Base-by-base conservation (phyloP, 2,113 vertebrate genomes). In the Aegypius monachus region DNA sequence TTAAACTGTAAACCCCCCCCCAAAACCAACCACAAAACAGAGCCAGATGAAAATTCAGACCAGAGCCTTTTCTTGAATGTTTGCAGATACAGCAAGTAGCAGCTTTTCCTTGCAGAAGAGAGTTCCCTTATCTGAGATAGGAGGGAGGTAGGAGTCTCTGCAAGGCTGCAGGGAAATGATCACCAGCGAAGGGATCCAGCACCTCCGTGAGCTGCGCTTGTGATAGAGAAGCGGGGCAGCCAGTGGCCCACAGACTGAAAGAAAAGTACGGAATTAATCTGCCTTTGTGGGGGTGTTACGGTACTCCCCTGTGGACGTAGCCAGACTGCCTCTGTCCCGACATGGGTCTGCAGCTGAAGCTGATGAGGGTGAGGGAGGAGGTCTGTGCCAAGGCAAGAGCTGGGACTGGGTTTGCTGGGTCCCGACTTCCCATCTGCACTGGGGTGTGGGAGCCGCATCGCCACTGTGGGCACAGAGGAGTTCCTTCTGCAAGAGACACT, bases 251-350 rank as follows among this genome's bases (percentile, higher is more conserved):
- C 20, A 67, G 23, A 14, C 19, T 52, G 34, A 38, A 50, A 78
- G 53, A 53, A 7, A 73, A 9, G 31, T 16, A 47, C 47, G 19
- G 31, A 81, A 70, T 50, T 32, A 38, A 42, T 34, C 36, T 16
- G 34, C 16, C 7, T 65, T 47, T 42, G 20, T 1, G 0, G 5
- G 13, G 5, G 5, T 47, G 14, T 31, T 36, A 25, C 0, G 0
- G 29, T 18, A 20, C 19, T 67, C 5, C 7, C 6, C 11, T 38
- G 11, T 9, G 34, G 9, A 23, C 36, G 11, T 32, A n/a, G 65
- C 1, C 32, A 38, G 18, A 13, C 10, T 18, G 47, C 16, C 7
- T 55, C 13, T 55, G 48, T 73, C 25, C 48, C 0, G 2, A 32
- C 38, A 42, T 5, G 10, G 36, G 10, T 47, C 15, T 75, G 34